A percentile compares a stretch with the other conserved stretches of the same genome.
Conservation (phyloP, 2,113 vertebrate genomes). For the Chaetodon trifascialis region DNA sequence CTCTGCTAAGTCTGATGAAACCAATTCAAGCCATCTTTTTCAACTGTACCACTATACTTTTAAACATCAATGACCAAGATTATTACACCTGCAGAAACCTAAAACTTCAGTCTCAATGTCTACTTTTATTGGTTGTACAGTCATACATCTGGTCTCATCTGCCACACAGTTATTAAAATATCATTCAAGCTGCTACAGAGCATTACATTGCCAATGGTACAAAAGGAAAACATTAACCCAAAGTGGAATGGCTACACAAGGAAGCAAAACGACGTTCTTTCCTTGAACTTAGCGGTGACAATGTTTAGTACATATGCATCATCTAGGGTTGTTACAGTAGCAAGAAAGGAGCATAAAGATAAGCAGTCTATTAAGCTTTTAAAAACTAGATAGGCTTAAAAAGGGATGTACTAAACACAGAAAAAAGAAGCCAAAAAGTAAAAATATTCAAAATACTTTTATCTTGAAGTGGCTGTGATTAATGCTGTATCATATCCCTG, state of each 20-base stretch:
- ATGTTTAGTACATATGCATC: constrained; percentile 70
- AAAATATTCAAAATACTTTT: constrained; percentile 33
- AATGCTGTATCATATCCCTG: constrained; percentile 39
- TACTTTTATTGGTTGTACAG: constrained; percentile 62
- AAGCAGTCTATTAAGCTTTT: constrained; percentile 70
- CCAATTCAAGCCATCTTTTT: constrained; percentile 15
- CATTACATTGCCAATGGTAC: constrained; percentile 62
- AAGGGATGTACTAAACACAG: constrained; percentile 54
- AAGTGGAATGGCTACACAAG: constrained; percentile 76
- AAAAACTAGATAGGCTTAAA: constrained; percentile 70
- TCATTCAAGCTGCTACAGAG: constrained; percentile 71
- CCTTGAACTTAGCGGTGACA: constrained; percentile 58
- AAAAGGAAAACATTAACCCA: constrained; percentile 69
- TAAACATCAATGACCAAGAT: constrained; percentile 26
- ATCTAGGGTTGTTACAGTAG: constrained; percentile 71
- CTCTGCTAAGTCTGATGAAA: constrained; percentile 39
- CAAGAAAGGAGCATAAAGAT: constrained; percentile 57
- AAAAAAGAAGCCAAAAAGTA: constrained; percentile 33
- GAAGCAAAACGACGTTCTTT: constrained; percentile 57
- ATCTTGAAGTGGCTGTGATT: constrained; percentile 57
- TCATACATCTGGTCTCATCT: constrained; percentile 61
- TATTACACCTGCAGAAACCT: constrained; percentile 54
- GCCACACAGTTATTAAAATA: constrained; percentile 64
- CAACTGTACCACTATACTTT: constrained; percentile 20
- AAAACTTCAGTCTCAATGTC: constrained; percentile 21